Conservation (phyloP, 2,797 vertebrate species). For the Psittacula derbiana region DNA sequence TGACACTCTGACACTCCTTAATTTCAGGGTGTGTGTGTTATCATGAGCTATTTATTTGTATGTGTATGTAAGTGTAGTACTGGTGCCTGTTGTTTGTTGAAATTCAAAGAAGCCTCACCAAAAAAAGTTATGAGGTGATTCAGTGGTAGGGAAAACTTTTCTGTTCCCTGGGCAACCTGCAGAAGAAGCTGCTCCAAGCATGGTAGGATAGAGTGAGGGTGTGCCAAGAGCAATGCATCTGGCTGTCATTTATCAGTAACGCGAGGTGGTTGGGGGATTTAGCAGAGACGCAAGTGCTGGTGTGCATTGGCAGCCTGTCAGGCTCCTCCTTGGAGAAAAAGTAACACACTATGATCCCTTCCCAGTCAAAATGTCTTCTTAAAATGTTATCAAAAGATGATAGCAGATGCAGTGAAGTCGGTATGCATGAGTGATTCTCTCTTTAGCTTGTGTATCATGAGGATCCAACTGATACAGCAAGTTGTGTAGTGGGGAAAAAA, state of each 20-base stretch:
- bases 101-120: neutral
- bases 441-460: neutral
- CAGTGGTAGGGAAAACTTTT: neutral
- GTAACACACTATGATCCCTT: fast-evolving
- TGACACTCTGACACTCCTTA: neutral
- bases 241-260: neutral
- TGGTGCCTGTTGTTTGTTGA: neutral
- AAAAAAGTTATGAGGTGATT: neutral
- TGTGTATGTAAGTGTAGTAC: neutral
- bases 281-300: neutral
- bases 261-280: neutral
- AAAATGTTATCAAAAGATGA: neutral
- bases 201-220: neutral
- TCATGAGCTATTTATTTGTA: neutral
- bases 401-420: too few relatives aligned
- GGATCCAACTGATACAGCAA: neutral
- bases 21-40: neutral
- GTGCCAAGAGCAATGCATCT: too few relatives aligned
- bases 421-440: neutral
- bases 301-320: neutral
- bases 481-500: neutral
- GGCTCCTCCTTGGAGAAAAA: too few relatives aligned
- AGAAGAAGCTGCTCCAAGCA: fast-evolving
- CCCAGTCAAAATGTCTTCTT: neutral
- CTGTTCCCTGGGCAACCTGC: neutral